Conservation (phyloP, 2,797 vertebrate species). For the Eleutherodactylus coqui region DNA sequence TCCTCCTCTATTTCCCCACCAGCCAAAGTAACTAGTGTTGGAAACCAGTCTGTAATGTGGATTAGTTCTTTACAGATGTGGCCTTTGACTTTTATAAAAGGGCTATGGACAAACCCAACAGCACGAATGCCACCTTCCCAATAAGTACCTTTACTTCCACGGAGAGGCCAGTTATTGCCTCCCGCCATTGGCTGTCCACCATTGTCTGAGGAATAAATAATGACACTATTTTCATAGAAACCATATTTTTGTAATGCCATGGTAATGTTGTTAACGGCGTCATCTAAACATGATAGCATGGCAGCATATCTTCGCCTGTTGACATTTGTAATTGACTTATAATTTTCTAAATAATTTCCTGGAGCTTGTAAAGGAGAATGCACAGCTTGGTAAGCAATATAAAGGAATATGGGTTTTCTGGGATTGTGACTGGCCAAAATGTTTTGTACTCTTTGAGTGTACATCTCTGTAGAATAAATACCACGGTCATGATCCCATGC, state of each 20-base stretch:
- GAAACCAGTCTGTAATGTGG: conserved; percentile 98
- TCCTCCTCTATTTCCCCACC: conserved; percentile 91
- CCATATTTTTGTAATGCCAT: conserved; percentile 86
- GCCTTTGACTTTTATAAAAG: conserved; percentile 87
- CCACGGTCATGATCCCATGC: conserved; percentile 94
- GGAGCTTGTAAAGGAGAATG: conserved; percentile 95
- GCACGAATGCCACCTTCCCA: conserved; percentile 96
- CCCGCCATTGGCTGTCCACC: conserved; percentile 92
- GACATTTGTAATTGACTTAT: conserved; percentile 89
- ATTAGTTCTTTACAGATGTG: conserved; percentile 88
- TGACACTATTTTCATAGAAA: conserved; percentile 90
- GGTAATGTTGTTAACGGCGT: conserved; percentile 91
- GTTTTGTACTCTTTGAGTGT: conserved; percentile 86
- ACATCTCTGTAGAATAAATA: conserved; percentile 94
- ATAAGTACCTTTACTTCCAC: conserved; percentile 93
- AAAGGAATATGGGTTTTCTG: conserved; percentile 87
- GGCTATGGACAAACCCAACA: conserved; percentile 95
- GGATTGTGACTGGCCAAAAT: conserved; percentile 89
- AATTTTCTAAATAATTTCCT: conserved; percentile 87
- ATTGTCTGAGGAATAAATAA: conserved; percentile 96
- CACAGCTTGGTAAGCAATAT: conserved; percentile 94
- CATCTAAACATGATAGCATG: conserved; percentile 95
- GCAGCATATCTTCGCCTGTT: conserved; percentile 91
- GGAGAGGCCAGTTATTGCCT: conserved; percentile 95
- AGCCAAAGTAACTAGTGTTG: conserved; percentile 89